phyloP scores from a whole-genome alignment of 2,113 vertebrate species.

The Amblyopsis rosae region DNA sequence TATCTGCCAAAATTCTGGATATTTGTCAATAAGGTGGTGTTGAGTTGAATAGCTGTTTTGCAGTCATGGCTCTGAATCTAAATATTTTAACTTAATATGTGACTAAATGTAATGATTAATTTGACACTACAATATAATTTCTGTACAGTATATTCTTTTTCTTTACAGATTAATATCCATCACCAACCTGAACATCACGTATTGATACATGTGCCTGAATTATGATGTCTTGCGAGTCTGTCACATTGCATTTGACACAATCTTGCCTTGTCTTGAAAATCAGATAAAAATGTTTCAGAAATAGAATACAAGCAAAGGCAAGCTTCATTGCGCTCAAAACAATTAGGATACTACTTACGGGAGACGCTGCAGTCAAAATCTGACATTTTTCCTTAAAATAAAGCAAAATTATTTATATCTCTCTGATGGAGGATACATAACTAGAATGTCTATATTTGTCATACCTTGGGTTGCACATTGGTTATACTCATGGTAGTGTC shows the following conservation, averaged over 20 bases:
- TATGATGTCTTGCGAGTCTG: conserved; percentile 15
- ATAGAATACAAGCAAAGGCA: background rate
- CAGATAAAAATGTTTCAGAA: background rate
- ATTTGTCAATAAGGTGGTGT: background rate
- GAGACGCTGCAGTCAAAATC: background rate
- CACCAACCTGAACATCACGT: conserved; percentile 30
- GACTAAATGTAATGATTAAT: no score
- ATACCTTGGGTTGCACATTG: conserved; percentile 28
- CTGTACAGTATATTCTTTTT: no score
- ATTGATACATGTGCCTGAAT: conserved; percentile 21
- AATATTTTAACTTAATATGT: background rate
- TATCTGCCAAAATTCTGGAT: background rate
- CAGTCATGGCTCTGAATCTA: no score
- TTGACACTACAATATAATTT: no score
- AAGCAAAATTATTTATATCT: background rate
- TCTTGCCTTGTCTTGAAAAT: background rate
- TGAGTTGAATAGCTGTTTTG: no score
- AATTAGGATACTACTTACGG: background rate
- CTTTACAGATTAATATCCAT: no score
- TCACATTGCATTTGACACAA: conserved; percentile 21
- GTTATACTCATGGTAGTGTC: conserved; percentile 7
- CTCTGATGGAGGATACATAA: background rate
- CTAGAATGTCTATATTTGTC: background rate
- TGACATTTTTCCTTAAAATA: conserved; percentile 21
- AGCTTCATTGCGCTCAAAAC: background rate